These are phyloP conservation scores for Acanthococcus lagerstroemiae DNA, from an alignment of 2,888 invertebrate species.

Conservation along the genomic window DNA sequence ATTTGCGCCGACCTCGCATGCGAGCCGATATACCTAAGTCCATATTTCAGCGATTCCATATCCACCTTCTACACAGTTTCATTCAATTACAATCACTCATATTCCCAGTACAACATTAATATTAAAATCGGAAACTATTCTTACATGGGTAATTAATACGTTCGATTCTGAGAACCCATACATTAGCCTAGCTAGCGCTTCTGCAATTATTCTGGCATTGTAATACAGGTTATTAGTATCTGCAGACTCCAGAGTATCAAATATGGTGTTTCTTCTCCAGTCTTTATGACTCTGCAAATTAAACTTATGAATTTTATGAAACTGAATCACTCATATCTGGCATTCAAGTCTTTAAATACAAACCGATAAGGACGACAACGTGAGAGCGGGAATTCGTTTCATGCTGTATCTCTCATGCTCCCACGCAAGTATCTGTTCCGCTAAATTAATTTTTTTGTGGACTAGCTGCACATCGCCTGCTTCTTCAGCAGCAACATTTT, in stretches of 20 bases:
- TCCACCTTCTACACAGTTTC: constrained; percentile 56
- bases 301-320: background rate
- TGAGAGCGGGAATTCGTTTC: constrained; percentile 80
- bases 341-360: background rate
- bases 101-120: too few species aligned
- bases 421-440: constrained; percentile 86
- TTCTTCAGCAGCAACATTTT: constrained; percentile 20
- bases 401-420: constrained; percentile 96
- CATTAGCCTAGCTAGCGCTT: constrained; percentile 71
- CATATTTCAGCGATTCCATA: constrained; percentile 58
- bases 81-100: too few species aligned
- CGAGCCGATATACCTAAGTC: constrained; percentile 62
- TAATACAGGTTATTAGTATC: constrained; percentile 50
- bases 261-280: constrained; percentile 50
- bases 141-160: constrained; percentile 17
- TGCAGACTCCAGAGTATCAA: constrained; percentile 52
- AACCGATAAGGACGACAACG: constrained; percentile 65
- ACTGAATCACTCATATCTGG: too few species aligned
- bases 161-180: constrained; percentile 48
- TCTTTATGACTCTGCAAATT: constrained; percentile 53
- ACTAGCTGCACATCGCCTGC: constrained; percentile 50
- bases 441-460: constrained; percentile 95
- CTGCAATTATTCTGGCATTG: constrained; percentile 67
- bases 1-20: constrained; percentile 67
- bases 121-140: too few species aligned